A percentile compares a stretch with the other conserved stretches of the same genome.
Evolutionary conservation across 2,888 invertebrate species (phyloP).

Genomic region (Calameuta pallipes): DNA sequence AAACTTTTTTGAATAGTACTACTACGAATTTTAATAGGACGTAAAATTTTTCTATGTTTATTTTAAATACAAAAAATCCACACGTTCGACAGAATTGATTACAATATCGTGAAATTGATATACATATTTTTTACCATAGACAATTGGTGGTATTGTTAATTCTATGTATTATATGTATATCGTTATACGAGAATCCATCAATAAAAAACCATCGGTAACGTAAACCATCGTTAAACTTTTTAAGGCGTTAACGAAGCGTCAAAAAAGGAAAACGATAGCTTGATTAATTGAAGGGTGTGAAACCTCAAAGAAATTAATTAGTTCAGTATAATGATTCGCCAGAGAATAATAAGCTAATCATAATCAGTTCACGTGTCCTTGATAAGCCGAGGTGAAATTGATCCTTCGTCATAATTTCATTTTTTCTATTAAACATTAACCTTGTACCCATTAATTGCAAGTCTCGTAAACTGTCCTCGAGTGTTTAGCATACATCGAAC

Average conservation of each 20-base stretch:
- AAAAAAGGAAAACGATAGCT: not conserved
- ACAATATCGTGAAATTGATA: no score
- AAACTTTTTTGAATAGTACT: no score
- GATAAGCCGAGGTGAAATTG: not conserved
- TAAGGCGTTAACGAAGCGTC: not conserved
- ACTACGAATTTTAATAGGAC: no score
- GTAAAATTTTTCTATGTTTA: no score
- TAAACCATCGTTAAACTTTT: not conserved
- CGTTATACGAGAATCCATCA: not conserved
- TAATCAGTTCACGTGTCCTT: not conserved
- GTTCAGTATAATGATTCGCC: not conserved
- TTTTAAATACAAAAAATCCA: no score
- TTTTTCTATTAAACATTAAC: not conserved
- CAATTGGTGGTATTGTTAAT: no score
- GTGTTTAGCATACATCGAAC: not conserved
- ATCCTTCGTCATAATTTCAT: not conserved
- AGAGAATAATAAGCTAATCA: not conserved
- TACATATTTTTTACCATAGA: no score
- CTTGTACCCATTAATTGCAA: not conserved
- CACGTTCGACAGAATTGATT: no score
- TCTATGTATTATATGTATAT: not conserved
- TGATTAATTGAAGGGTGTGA: not conserved
- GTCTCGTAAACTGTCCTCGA: not conserved
- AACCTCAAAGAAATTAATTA: not conserved
- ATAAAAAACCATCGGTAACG: not conserved